Conservation (phyloP, 2,888 invertebrate species). For the Cerceris rybyensis region DNA sequence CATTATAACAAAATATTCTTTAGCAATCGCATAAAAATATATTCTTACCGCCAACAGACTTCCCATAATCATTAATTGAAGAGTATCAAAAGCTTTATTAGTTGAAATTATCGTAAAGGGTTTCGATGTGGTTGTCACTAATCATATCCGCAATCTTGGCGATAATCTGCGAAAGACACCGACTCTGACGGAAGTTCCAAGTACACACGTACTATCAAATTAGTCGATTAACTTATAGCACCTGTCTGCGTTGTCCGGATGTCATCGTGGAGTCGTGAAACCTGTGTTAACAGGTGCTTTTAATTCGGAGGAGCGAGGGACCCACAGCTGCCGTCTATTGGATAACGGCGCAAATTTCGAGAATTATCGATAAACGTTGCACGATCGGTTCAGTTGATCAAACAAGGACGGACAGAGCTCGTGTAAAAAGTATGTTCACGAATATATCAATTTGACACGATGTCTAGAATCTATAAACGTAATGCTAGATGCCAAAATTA, state of each 20-base stretch:
- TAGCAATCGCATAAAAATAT: no score
- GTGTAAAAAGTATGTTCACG: neutral
- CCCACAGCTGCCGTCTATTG: constrained; percentile 47
- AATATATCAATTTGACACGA: neutral
- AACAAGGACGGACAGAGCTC: constrained; percentile 10
- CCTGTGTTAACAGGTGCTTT: constrained; percentile 65
- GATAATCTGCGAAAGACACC: constrained; percentile 24
- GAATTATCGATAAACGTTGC: constrained; percentile 38
- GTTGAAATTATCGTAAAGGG: no score
- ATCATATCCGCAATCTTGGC: neutral
- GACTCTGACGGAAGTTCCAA: constrained; percentile 51
- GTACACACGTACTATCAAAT: constrained; percentile 59
- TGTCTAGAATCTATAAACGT: no score
- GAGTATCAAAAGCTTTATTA: no score
- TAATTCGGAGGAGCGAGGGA: constrained; percentile 37
- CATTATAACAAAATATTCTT: no score
- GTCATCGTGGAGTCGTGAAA: constrained; percentile 41
- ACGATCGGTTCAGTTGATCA: constrained; percentile 36
- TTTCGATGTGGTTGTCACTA: no score
- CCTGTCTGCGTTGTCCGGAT: constrained; percentile 56
- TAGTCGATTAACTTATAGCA: constrained; percentile 65
- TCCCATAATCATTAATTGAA: no score
- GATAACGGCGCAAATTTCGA: constrained; percentile 47
- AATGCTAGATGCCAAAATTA: no score
- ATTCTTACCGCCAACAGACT: no score